Base-by-base conservation (phyloP, 2,113 vertebrate genomes). In the Trinectes maculatus region DNA sequence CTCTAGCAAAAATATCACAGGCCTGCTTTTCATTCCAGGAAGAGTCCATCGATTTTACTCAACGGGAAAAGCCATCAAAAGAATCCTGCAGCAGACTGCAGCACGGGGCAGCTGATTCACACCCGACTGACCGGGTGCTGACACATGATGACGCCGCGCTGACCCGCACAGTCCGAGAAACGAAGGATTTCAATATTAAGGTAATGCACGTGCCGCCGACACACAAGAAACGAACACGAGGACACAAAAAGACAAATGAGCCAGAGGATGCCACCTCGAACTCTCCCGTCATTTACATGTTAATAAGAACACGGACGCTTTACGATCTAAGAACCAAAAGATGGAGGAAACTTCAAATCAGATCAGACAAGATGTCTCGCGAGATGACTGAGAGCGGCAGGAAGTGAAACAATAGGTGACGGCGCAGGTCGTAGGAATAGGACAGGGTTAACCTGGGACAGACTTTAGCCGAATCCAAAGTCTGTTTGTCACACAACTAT, bases 221-320 rank as follows among this genome's bases (percentile, higher is more conserved):
- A n/a, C 1, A 36, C 18, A 44, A 21, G 5, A 40, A 6, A 40
- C 15, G 24, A 18, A 53, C 11, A 54, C 24, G 22, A 7, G 1
- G 25, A 61, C 36, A 43, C 29, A 58, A 71, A 60, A 62, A 49
- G 60, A 68, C 56, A 71, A 75, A 78, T 47, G 54, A 73, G 42
- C 65, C 18, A 9, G 33, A 71, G 31, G 12, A 18, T 11, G 8
- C 43, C 55, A 65, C 63, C 58, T 44, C 44, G 34, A 43, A 57
- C 47, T 29, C 53, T 31, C 18, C 34, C 26, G 24, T 76, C 44
- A 85, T 88, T 80, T 87, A 77, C 71, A 88, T 89, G 86, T n/a
- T 83, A 86, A 87, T 89, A 62, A 82, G 74, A 26, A n/a, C 56
- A 39, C 39, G 6, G 1, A 36, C 58, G 16, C 43, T 12, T 67